Percentiles rank a stretch among this genome's conserved stretches.
These are phyloP conservation scores for Palythoa caribaeorum DNA, from an alignment of 92 coral and sea anemone species.

Conservation along the genomic window DNA sequence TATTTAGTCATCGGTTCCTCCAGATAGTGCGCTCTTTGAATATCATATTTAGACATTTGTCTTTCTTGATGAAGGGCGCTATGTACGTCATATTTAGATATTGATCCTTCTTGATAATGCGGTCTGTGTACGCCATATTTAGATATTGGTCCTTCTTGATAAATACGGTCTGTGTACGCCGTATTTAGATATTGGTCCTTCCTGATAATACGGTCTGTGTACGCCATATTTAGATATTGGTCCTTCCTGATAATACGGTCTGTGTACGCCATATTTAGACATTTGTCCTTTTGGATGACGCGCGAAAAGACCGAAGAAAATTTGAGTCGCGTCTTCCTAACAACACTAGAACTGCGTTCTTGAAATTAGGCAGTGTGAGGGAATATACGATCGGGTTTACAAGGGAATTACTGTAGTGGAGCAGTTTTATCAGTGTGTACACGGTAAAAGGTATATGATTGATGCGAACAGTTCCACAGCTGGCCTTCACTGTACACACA, in stretches of 20 bases:
- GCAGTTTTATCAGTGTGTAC: constrained; percentile 35
- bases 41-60: too few relatives aligned
- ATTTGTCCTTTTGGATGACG: constrained; percentile 10
- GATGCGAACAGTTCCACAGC: background rate
- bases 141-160: too few relatives aligned
- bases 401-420: constrained; percentile 42
- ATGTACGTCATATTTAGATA: too few relatives aligned
- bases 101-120: too few relatives aligned
- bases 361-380: constrained; percentile 38
- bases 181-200: too few relatives aligned
- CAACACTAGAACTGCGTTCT: constrained; percentile 19
- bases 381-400: constrained; percentile 45
- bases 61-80: too few relatives aligned
- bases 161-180: too few relatives aligned
- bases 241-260: background rate
- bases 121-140: too few relatives aligned
- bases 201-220: too few relatives aligned
- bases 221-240: too few relatives aligned
- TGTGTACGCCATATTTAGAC: background rate
- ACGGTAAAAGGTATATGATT: constrained; percentile 23
- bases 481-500: background rate
- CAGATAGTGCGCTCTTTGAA: too few relatives aligned
- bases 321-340: constrained; percentile 11
- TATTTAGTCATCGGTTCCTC: too few relatives aligned
- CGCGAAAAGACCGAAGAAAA: constrained; percentile 26